These are phyloP conservation scores for Gila orcuttii DNA, from an alignment of 2,113 vertebrate genomes.

Conservation along the genomic window DNA sequence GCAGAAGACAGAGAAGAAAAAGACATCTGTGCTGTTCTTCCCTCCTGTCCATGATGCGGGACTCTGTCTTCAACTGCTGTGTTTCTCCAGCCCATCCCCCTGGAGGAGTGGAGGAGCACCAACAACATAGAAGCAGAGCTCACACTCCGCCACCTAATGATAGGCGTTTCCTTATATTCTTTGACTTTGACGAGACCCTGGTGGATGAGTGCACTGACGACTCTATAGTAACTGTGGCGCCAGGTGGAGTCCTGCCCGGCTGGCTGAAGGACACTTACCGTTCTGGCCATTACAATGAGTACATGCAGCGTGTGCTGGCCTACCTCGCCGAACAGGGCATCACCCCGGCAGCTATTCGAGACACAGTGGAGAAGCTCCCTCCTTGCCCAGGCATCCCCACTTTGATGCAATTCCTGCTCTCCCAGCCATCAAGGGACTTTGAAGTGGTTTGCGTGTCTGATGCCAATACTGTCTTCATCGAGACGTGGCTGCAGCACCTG, in stretches of 20 bases:
- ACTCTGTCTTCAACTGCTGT: slow-evolving; percentile 78
- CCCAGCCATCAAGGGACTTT: slow-evolving; percentile 81
- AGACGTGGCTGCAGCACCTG: slow-evolving; percentile 79
- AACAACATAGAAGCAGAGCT: slow-evolving; percentile 71
- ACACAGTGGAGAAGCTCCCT: slow-evolving; percentile 85
- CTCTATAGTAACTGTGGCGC: slow-evolving; percentile 80
- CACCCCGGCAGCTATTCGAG: slow-evolving; percentile 78
- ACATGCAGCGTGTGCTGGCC: slow-evolving; percentile 89
- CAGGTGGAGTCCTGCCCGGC: slow-evolving; percentile 82
- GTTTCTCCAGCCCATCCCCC: slow-evolving; percentile 74
- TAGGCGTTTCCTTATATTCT: slow-evolving; percentile 87
- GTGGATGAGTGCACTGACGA: slow-evolving; percentile 94
- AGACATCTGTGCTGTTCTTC: background rate
- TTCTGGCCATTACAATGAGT: slow-evolving; percentile 88
- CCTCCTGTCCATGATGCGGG: slow-evolving; percentile 66
- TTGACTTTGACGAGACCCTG: slow-evolving; percentile 97
- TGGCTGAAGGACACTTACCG: slow-evolving; percentile 85
- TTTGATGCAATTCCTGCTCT: slow-evolving; percentile 87
- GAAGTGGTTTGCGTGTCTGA: slow-evolving; percentile 93
- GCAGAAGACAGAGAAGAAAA: background rate
- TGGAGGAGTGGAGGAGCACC: slow-evolving; percentile 70
- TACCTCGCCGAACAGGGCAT: slow-evolving; percentile 90
- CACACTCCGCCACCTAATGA: slow-evolving; percentile 61
- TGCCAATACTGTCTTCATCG: slow-evolving; percentile 91
- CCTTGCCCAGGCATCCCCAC: slow-evolving; percentile 85